Evolutionary conservation across 2,888 invertebrate species (phyloP).

Genomic region (Smittia aterrima): DNA sequence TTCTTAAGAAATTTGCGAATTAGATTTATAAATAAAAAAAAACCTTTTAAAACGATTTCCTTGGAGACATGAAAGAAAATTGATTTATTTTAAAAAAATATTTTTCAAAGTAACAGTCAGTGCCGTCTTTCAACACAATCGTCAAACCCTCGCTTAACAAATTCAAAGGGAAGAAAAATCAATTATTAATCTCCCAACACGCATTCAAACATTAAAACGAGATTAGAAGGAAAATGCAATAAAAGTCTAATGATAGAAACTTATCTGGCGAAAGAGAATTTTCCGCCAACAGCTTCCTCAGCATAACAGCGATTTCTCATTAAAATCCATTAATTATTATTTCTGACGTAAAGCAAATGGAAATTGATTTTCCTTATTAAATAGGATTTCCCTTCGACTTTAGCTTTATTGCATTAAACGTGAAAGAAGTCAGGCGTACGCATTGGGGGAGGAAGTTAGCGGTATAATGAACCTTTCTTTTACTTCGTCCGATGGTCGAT

Average conservation of each 20-base stretch:
- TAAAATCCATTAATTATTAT: slow-evolving; percentile 28
- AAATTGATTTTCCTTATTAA: slow-evolving; percentile 24
- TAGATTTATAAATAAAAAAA: background rate
- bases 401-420: slow-evolving; percentile 21
- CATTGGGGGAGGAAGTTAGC: background rate
- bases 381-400: slow-evolving; percentile 8
- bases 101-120: too few relatives aligned
- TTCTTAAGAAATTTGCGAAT: background rate
- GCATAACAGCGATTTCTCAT: slow-evolving; percentile 29
- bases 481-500: background rate
- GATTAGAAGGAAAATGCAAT: background rate
- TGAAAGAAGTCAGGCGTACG: background rate
- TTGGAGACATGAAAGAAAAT: too few relatives aligned
- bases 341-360: background rate
- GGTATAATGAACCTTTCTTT: background rate
- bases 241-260: background rate
- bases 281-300: background rate
- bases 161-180: background rate
- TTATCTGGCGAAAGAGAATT: background rate
- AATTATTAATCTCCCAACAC: background rate
- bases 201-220: background rate
- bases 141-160: background rate
- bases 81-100: background rate
- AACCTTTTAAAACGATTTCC: background rate
- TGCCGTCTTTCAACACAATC: background rate